Evolutionary conservation across 2,888 invertebrate genomes (phyloP).

Genomic region (Cyclophora albipunctata): DNA sequence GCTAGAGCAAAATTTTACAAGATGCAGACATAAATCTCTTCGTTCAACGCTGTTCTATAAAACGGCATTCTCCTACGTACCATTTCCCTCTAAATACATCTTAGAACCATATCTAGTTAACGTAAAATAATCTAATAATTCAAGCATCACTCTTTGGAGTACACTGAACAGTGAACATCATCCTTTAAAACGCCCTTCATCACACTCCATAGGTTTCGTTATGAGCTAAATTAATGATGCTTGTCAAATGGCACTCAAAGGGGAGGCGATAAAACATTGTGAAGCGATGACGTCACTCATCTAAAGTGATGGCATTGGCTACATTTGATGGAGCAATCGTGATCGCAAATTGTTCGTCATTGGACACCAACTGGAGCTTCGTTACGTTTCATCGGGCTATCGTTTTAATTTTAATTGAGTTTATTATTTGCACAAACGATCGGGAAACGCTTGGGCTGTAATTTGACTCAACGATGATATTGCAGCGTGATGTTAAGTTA

Average conservation of each 20-base stretch:
- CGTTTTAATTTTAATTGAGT: no score
- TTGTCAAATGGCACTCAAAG: conserved; percentile 26
- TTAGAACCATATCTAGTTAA: no score
- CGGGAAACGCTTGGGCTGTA: no score
- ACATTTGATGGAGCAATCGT: neutral
- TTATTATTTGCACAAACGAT: no score
- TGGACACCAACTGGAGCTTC: neutral
- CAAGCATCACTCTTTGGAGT: conserved; percentile 1
- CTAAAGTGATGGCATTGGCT: conserved; percentile 1
- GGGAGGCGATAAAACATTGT: conserved; percentile 18
- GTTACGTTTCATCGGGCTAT: no score
- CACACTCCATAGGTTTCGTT: conserved; percentile 14
- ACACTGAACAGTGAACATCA: neutral
- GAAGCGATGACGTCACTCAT: conserved; percentile 10
- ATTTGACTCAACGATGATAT: no score
- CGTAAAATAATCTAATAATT: neutral
- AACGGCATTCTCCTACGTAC: no score
- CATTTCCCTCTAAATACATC: no score
- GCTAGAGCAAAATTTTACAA: no score
- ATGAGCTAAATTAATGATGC: conserved; percentile 31
- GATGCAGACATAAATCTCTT: no score
- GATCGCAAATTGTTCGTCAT: neutral
- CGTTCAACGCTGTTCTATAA: no score
- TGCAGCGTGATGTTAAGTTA: no score
- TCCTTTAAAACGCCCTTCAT: conserved; percentile 10